Evolutionary conservation across 2,888 invertebrate species (phyloP).

Genomic region (Xylota segnis): DNA sequence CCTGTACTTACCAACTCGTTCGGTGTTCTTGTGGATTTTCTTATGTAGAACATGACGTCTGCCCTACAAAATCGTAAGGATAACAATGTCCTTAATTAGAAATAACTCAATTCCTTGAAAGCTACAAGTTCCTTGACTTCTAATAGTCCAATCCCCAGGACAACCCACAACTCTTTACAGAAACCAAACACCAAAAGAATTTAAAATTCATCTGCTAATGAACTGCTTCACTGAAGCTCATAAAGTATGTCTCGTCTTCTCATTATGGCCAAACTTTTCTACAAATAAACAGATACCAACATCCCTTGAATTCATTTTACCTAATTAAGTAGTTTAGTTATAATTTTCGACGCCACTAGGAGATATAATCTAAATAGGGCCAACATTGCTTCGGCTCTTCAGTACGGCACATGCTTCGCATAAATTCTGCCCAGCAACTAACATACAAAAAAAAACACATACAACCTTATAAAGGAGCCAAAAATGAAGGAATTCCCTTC

Average conservation of each 20-base stretch:
- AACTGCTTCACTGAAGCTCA: constrained; percentile 32
- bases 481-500: constrained; percentile 36
- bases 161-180: not conserved
- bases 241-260: constrained; percentile 35
- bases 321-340: constrained; percentile 68
- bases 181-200: not conserved
- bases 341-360: constrained; percentile 49
- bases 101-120: no score
- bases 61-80: no score
- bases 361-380: constrained; percentile 57
- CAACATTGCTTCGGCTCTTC: constrained; percentile 32
- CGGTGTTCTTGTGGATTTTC: no score
- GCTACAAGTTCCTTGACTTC: not conserved
- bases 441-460: constrained; percentile 7
- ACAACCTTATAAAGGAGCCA: not conserved
- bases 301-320: constrained; percentile 56
- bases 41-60: no score
- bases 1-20: no score
- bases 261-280: constrained; percentile 50
- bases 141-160: not conserved
- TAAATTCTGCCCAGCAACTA: constrained; percentile 47
- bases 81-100: no score
- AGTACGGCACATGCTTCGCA: constrained; percentile 68
- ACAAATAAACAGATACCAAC: constrained; percentile 55
- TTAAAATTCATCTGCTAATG: constrained; percentile 9